A percentile compares a stretch with the other conserved stretches of the same genome.
These are phyloP conservation scores for Acronicta aceris DNA, from an alignment of 2,888 invertebrate genomes.

Conservation along the genomic window DNA sequence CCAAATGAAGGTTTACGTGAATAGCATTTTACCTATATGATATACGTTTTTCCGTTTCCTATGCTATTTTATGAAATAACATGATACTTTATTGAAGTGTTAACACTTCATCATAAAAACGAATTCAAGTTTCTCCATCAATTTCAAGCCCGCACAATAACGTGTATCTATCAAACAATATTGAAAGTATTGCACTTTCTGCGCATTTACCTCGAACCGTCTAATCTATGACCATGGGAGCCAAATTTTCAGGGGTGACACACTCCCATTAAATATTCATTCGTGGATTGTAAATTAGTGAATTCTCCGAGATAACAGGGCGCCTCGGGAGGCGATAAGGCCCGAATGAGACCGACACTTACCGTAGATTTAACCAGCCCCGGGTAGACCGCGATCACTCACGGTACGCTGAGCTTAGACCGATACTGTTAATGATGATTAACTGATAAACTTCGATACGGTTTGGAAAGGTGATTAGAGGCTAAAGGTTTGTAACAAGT, in stretches of 20 bases:
- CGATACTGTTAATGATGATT: conserved; percentile 45
- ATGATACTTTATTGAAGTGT: not conserved
- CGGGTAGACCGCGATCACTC: conserved; percentile 55
- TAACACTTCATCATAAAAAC: not conserved
- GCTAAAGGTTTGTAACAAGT: conserved; percentile 4
- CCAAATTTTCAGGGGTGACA: conserved; percentile 82
- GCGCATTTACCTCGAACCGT: conserved; percentile 50
- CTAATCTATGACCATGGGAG: conserved; percentile 51
- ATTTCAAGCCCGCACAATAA: not conserved
- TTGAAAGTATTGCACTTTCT: conserved; percentile 32
- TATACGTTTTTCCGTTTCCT: conserved; percentile 36
- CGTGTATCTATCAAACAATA: conserved; percentile 17
- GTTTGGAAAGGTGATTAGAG: conserved; percentile 20
- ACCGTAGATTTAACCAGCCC: conserved; percentile 58
- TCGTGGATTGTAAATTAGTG: conserved; percentile 84
- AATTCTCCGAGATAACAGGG: conserved; percentile 74
- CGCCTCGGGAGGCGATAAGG: conserved; percentile 69
- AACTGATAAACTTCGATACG: conserved; percentile 41
- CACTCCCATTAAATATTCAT: conserved; percentile 84
- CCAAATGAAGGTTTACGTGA: conserved; percentile 35
- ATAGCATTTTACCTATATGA: conserved; percentile 30
- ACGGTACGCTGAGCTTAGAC: conserved; percentile 41
- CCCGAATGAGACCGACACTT: conserved; percentile 60
- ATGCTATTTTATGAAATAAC: conserved; percentile 9
- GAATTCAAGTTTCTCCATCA: not conserved